These are phyloP conservation scores for Pelecanoides urinatrix DNA, from an alignment of 2,113 vertebrate species.

Conservation along the genomic window DNA sequence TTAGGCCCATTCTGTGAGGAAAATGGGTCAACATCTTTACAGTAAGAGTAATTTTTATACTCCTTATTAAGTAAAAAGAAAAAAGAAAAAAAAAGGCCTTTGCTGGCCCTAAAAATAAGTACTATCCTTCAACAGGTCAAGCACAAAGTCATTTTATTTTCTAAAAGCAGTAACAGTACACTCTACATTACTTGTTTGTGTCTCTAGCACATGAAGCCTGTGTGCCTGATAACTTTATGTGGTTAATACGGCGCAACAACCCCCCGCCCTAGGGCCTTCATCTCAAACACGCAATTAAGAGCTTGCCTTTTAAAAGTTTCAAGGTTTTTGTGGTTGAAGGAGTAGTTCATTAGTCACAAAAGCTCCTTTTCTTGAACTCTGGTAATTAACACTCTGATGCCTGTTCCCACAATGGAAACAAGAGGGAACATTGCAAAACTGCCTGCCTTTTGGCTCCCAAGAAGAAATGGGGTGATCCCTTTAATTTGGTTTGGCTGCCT, in stretches of 20 bases:
- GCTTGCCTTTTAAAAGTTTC: background rate
- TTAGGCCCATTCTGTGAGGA: background rate
- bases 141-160: background rate
- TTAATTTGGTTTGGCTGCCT: slow-evolving; percentile 51
- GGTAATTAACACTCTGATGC: background rate
- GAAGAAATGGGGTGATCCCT: slow-evolving; percentile 42
- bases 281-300: background rate
- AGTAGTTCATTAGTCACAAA: slow-evolving; percentile 36
- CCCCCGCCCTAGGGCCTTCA: background rate
- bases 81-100: background rate
- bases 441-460: background rate
- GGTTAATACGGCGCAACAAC: background rate
- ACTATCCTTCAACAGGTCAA: background rate
- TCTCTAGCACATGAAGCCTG: background rate
- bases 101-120: background rate
- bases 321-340: slow-evolving; percentile 5
- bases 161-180: background rate
- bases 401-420: slow-evolving; percentile 61
- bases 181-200: background rate
- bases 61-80: background rate
- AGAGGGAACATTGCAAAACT: slow-evolving; percentile 40
- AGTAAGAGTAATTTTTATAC: background rate
- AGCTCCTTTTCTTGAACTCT: slow-evolving; percentile 13
- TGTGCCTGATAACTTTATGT: background rate
- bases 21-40: background rate